Base-by-base conservation (phyloP, 2,888 invertebrate species). In the Nezara viridula region DNA sequence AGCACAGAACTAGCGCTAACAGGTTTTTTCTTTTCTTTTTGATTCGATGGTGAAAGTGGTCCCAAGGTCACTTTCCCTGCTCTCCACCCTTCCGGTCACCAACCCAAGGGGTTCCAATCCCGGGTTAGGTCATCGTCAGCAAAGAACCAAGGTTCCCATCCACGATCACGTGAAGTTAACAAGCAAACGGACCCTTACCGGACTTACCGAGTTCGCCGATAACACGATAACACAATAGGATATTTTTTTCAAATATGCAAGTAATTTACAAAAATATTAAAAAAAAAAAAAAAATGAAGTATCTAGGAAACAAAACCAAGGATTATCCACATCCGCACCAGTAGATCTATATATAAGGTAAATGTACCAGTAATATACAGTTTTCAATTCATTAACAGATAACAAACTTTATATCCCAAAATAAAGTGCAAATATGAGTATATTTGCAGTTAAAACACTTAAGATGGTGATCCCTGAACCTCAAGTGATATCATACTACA, bases 21-120 rank as follows among this genome's bases (percentile, higher is more conserved):
- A 44, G 81, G 81, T 81, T 81, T 81, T 81, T 81, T 81, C n/a
- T 81, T 81, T 81, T 81, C 37, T 77, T 81, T n/a, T 77, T 47
- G 44, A 47, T 40, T 44, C 4, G 81, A 81, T 16, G 81, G 88
- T 88, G 88, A 88, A 47, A 88, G 88, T 88, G 88, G 73, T 88
- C 32, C 47, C 88, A 88, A 88, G 88, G 88, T 88, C 88, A 73
- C 88, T 88, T 88, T 88, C 88, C 55, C 88, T 55, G 32, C 27
- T 47, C 73, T 44, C 44, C 73, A 73, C 66, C 88, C 88, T 88
- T 88, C 88, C 88, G 88, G 88, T 27, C 37, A 27, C 27, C 32
- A n/a, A 37, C 12, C 86, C 52, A 1, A n/a, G 50, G 55, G 55
- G 60, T 86, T 86, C 60, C 37, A 86, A 86, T 55, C 50, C 86